Percentiles rank a stretch among this genome's conserved stretches.
Conservation (phyloP, 2,797 vertebrate genomes). For the Gymnodraco acuticeps region DNA sequence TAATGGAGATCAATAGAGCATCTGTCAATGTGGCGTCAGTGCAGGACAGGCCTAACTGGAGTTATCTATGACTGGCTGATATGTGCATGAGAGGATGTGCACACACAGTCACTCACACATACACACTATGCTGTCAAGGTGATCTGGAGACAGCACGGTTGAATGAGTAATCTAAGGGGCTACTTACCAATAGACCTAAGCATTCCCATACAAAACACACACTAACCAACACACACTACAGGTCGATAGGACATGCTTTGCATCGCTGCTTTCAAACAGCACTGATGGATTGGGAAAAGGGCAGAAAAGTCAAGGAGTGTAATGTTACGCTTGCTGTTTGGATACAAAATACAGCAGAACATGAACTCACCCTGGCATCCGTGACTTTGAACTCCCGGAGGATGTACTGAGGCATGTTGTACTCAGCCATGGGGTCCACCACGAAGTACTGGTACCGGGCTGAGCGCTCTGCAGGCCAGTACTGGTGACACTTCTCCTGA, state of each 20-base stretch:
- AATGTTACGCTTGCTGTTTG: slow-evolving; percentile 26
- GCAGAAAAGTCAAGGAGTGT: slow-evolving; percentile 40
- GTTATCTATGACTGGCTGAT: slow-evolving; percentile 74
- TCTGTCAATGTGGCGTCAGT: slow-evolving; percentile 80
- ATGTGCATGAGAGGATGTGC: slow-evolving; percentile 2
- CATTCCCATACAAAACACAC: slow-evolving; percentile 53
- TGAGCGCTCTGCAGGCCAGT: slow-evolving; percentile 97
- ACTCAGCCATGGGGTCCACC: slow-evolving; percentile 98
- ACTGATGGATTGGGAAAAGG: slow-evolving; percentile 50
- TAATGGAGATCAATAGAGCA: slow-evolving; percentile 85
- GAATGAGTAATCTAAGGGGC: slow-evolving; percentile 61
- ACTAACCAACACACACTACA: slow-evolving; percentile 46
- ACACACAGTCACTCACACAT: slow-evolving; percentile 8
- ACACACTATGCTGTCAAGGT: slow-evolving; percentile 37
- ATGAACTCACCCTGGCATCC: slow-evolving; percentile 91
- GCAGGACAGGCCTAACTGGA: slow-evolving; percentile 72
- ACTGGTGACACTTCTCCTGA: slow-evolving; percentile 98
- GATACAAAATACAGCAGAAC: slow-evolving; percentile 27
- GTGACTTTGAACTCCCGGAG: slow-evolving; percentile 98
- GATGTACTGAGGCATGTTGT: slow-evolving; percentile 99
- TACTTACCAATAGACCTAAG: slow-evolving; percentile 54
- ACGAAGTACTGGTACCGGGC: slow-evolving; percentile 98
- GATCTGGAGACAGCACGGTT: slow-evolving; percentile 56
- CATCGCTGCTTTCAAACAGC: slow-evolving; percentile 41
- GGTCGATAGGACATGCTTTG: slow-evolving; percentile 72